phyloP scores from a whole-genome alignment of 2,888 invertebrate genomes.

The Melieria picta region DNA sequence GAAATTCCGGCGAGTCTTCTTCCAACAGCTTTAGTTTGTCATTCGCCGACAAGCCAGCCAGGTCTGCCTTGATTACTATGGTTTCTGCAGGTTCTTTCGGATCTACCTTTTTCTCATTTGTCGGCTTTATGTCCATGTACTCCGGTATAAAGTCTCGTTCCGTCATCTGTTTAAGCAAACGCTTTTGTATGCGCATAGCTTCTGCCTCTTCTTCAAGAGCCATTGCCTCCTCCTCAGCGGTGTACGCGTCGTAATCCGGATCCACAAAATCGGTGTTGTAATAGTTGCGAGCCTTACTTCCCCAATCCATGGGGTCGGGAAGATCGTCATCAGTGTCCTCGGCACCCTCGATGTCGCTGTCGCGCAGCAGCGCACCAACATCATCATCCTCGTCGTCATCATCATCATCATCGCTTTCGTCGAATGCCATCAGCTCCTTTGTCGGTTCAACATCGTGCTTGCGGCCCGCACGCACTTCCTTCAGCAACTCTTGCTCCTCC shows the following conservation, averaged over 20 bases:
- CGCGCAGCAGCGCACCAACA: conserved; percentile 68
- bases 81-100: conserved; percentile 17
- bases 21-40: conserved; percentile 81
- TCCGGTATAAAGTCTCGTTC: conserved; percentile 80
- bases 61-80: conserved; percentile 76
- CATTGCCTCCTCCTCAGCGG: conserved; percentile 72
- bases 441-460: conserved; percentile 67
- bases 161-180: conserved; percentile 79
- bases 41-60: conserved; percentile 78
- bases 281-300: conserved; percentile 79
- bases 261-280: conserved; percentile 92
- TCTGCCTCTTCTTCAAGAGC: conserved; percentile 86
- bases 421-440: conserved; percentile 74
- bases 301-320: conserved; percentile 89
- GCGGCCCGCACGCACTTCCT: conserved; percentile 69
- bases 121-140: conserved; percentile 43
- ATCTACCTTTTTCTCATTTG: conserved; percentile 61
- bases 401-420: conserved; percentile 63
- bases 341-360: conserved; percentile 82
- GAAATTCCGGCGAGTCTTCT: conserved; percentile 89
- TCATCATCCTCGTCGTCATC: conserved; percentile 65
- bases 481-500: conserved; percentile 72
- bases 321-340: conserved; percentile 70
- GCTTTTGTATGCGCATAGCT: conserved; percentile 81
- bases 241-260: conserved; percentile 74